A percentile compares a stretch with the other conserved stretches of the same genome.
These are phyloP conservation scores for Takifugu bimaculatus DNA, from an alignment of 2,113 vertebrate genomes.

Conservation along the genomic window DNA sequence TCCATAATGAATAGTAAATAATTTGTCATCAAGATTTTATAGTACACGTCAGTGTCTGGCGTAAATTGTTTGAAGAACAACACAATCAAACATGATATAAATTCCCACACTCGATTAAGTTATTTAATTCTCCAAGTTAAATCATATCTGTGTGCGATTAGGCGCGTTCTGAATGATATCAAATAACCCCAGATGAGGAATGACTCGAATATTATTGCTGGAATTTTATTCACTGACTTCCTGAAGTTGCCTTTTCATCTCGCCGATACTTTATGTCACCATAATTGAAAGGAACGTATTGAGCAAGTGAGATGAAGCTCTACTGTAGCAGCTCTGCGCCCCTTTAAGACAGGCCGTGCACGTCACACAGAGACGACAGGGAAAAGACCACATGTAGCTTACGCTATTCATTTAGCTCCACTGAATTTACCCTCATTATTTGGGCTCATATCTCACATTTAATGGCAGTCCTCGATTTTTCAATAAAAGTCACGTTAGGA, in stretches of 20 bases:
- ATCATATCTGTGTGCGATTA: too few relatives aligned
- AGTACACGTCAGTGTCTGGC: too few relatives aligned
- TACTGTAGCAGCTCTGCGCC: slow-evolving; percentile 25
- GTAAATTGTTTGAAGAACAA: too few relatives aligned
- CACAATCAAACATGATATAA: too few relatives aligned
- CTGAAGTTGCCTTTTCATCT: slow-evolving; percentile 31
- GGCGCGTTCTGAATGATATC: too few relatives aligned
- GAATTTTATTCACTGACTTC: slow-evolving; percentile 23
- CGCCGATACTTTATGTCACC: slow-evolving; percentile 35
- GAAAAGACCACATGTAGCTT: background rate
- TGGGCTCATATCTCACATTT: background rate
- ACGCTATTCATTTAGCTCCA: too few relatives aligned
- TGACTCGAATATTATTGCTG: slow-evolving; percentile 13
- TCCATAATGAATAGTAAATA: too few relatives aligned
- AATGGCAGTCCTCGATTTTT: too few relatives aligned
- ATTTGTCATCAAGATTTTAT: too few relatives aligned
- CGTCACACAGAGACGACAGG: slow-evolving; percentile 30
- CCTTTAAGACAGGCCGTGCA: slow-evolving; percentile 28
- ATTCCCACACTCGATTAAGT: too few relatives aligned
- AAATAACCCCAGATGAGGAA: slow-evolving; percentile 16
- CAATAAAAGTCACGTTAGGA: background rate
- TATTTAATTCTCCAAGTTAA: too few relatives aligned
- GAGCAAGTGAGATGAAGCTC: slow-evolving; percentile 23
- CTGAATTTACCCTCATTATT: too few relatives aligned
- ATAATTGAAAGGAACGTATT: slow-evolving; percentile 40